Conservation (phyloP, 2,888 invertebrate genomes). For the Sphaerophoria taeniata region DNA sequence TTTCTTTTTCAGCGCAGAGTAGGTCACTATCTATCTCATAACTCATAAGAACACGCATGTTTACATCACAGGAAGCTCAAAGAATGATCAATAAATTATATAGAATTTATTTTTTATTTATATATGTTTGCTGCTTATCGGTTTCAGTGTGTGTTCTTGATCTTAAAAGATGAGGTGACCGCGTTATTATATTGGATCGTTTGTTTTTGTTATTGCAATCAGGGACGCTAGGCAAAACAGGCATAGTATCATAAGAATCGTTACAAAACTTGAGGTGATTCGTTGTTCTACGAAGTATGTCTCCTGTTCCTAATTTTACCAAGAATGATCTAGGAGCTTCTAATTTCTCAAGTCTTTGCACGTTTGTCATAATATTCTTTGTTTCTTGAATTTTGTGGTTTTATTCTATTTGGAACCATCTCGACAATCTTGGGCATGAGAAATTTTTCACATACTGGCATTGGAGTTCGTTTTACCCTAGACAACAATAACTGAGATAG, state of each 20-base stretch:
- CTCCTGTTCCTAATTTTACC: slow-evolving; percentile 10
- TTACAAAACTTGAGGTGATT: slow-evolving; percentile 7
- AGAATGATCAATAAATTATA: too few species aligned
- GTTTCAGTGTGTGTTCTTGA: not conserved
- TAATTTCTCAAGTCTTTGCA: slow-evolving; percentile 10
- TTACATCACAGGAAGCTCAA: too few species aligned
- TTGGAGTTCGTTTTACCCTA: slow-evolving; percentile 15
- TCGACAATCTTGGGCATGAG: slow-evolving; percentile 8
- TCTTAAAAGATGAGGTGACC: slow-evolving; percentile 15
- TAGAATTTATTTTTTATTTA: not conserved
- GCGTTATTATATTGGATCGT: not conserved
- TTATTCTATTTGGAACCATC: slow-evolving; percentile 16
- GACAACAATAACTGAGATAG: slow-evolving; percentile 27
- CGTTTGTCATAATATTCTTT: slow-evolving; percentile 24
- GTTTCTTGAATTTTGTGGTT: not conserved
- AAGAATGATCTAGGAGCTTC: slow-evolving; percentile 18
- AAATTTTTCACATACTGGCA: slow-evolving; percentile 15
- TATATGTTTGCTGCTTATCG: not conserved
- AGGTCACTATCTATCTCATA: too few species aligned
- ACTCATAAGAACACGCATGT: too few species aligned
- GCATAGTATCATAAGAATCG: slow-evolving; percentile 17
- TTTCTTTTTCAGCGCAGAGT: too few species aligned
- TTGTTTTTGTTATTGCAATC: not conserved
- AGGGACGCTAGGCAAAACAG: slow-evolving; percentile 10
- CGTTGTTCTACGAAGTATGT: slow-evolving; percentile 5